Evolutionary conservation across 2,113 vertebrate species (phyloP).

Genomic region (Ranitomeya variabilis): DNA sequence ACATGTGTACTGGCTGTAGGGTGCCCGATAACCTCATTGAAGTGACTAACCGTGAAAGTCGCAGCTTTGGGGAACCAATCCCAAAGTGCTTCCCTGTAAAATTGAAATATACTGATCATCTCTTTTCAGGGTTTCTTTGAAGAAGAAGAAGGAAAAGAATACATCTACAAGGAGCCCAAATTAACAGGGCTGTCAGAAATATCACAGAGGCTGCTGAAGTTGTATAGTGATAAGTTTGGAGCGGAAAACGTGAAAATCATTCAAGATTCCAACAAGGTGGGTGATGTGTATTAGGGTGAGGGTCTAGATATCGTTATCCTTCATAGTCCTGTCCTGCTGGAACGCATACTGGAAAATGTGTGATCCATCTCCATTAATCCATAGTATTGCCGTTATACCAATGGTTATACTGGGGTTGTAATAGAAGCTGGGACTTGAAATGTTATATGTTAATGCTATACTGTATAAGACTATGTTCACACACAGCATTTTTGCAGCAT

Average conservation of each 20-base stretch:
- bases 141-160: slow-evolving; percentile 98
- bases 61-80: slow-evolving; percentile 37
- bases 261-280: slow-evolving; percentile 98
- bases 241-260: slow-evolving; percentile 98
- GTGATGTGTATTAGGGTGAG: slow-evolving; percentile 55
- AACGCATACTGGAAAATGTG: not conserved
- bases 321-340: not conserved
- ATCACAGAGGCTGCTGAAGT: slow-evolving; percentile 93
- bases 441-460: no score
- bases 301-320: not conserved
- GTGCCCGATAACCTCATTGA: slow-evolving; percentile 37
- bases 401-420: not conserved
- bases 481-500: no score
- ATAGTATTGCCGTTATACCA: not conserved
- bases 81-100: slow-evolving; percentile 18
- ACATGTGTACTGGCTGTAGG: slow-evolving; percentile 33
- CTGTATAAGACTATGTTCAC: no score
- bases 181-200: slow-evolving; percentile 96
- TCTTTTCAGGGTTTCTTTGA: slow-evolving; percentile 92
- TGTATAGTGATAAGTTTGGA: slow-evolving; percentile 98
- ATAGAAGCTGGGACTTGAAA: not conserved
- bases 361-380: not conserved
- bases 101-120: slow-evolving; percentile 41
- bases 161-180: slow-evolving; percentile 98
- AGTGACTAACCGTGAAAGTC: not conserved